Base-by-base conservation (phyloP, 2,888 invertebrate species). In the Frankliniella fusca region DNA sequence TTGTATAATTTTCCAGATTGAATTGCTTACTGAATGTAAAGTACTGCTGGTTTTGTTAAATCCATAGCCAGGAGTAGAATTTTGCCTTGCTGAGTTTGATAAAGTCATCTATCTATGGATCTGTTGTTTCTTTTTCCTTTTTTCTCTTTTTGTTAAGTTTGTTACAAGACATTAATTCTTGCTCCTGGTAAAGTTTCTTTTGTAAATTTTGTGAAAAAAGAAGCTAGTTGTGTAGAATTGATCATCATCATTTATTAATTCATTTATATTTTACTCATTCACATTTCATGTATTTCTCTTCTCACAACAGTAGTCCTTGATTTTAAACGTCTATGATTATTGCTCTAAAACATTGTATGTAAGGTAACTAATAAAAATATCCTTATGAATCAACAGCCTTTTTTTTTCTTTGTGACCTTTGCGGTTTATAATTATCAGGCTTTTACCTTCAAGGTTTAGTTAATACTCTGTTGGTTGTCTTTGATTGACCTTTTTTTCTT, bases 161-260 rank as follows among this genome's bases (percentile, higher is more conserved):
- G 70, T 76, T 23, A 27, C 70, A 76, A 76, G 70, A 76, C 70
- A 27, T 23, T n/a, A 76, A 23, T 76, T 76, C 27, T n/a, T 23
- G 27, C 70, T 76, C 70, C 70, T 76, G 70, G 70, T 76, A 9
- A 23, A 76, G 70, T 76, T 76, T 76, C 70, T 76, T 76, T 76
- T 76, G 70, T 76, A 76, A 76, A 76, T 76, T 76, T 27, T 76
- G 70, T 76, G 70, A 76, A 76, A 76, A 76, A 76, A 76, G 70
- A 76, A 76, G 70, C 70, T 76, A 76, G 70, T 76, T 76, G 70
- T 76, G 23, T 76, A 76, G 70, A 76, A 76, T 76, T 76, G 70
- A 76, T 76, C 70, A 76, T 76, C 70, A 76, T 76, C 70, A 76
- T 76, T 76, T 76, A 76, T 76, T 76, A 76, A 76, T 76, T 76